These are phyloP conservation scores for Artemia sinica DNA, from an alignment of 2,888 invertebrate genomes.

Conservation along the genomic window DNA sequence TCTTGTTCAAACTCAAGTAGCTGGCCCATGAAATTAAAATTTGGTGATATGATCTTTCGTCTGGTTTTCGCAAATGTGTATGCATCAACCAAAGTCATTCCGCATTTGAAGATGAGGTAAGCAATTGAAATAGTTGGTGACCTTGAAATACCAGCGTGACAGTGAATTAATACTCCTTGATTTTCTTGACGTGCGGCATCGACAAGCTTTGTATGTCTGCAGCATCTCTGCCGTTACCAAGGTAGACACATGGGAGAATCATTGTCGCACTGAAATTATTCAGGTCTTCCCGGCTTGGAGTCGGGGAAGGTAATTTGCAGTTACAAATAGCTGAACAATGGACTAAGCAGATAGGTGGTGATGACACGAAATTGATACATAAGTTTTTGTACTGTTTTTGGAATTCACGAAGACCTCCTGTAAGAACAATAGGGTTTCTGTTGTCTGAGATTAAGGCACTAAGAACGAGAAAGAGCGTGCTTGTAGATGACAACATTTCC, in stretches of 20 bases:
- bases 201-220: conserved; percentile 50
- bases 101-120: conserved; percentile 66
- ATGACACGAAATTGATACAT: conserved; percentile 22
- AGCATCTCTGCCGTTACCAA: conserved; percentile 66
- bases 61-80: conserved; percentile 67
- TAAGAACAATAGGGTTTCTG: conserved; percentile 40
- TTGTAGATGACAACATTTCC: too few relatives aligned
- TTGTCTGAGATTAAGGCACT: too few relatives aligned
- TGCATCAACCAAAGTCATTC: conserved; percentile 63
- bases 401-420: conserved; percentile 32
- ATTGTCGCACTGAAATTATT: conserved; percentile 58
- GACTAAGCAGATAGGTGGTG: conserved; percentile 32
- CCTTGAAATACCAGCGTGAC: conserved; percentile 84
- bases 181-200: conserved; percentile 51
- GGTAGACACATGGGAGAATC: conserved; percentile 58
- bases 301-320: conserved; percentile 21
- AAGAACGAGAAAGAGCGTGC: too few relatives aligned
- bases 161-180: conserved; percentile 68
- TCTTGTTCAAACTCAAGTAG: conserved; percentile 62
- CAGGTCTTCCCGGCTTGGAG: conserved; percentile 28
- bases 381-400: conserved; percentile 24
- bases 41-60: conserved; percentile 79
- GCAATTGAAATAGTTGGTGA: conserved; percentile 89
- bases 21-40: conserved; percentile 84
- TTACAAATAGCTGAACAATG: conserved; percentile 28